Percentiles rank a stretch among this genome's conserved stretches.
Evolutionary conservation across 2,888 invertebrate genomes (phyloP).

Genomic region (Leptopterna dolabrata): DNA sequence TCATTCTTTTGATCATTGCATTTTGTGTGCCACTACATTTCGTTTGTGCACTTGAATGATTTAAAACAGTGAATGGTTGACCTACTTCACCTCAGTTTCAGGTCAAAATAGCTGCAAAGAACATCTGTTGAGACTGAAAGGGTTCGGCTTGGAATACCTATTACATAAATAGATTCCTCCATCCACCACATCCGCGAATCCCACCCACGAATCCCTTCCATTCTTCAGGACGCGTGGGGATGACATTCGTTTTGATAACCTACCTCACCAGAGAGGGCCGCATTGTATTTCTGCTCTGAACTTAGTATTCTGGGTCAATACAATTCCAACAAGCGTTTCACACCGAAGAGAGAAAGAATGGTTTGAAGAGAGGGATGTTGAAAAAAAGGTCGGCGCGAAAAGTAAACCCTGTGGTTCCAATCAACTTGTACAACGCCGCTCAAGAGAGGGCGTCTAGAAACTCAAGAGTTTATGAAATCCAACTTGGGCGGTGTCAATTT

Average conservation of each 20-base stretch:
- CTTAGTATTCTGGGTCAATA: neutral
- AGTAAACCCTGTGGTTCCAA: neutral
- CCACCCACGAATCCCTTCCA: neutral
- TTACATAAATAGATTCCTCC: neutral
- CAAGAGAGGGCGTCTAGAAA: neutral
- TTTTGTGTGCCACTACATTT: too few species aligned
- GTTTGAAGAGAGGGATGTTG: neutral
- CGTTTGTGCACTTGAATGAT: too few species aligned
- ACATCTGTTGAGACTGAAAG: neutral
- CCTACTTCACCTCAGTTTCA: neutral
- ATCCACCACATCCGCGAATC: neutral
- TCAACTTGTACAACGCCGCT: neutral
- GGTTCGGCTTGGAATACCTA: neutral
- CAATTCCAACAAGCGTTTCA: neutral
- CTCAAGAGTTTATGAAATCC: neutral
- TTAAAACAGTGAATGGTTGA: too few species aligned
- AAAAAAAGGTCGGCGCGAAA: neutral
- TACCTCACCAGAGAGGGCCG: neutral
- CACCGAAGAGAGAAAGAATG: neutral
- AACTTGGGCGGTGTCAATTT: neutral
- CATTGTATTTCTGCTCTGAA: neutral
- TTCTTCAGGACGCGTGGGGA: conserved; percentile 1
- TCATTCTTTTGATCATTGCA: too few species aligned
- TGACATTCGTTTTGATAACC: neutral
- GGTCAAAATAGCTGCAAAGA: neutral